Conservation (phyloP, 2,113 vertebrate genomes). For the Kobus ellipsiprymnus region DNA sequence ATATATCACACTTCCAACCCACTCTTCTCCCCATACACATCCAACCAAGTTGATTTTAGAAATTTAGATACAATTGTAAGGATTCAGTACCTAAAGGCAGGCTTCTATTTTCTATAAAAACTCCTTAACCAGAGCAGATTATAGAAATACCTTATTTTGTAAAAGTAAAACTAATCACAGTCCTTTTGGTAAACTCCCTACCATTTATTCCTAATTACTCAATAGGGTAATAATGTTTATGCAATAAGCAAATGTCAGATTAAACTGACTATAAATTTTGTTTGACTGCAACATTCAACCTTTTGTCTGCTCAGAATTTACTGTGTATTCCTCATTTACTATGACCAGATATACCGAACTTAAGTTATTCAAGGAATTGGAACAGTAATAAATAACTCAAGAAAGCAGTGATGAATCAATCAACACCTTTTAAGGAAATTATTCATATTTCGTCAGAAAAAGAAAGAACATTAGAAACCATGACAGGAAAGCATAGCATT, state of each 20-base stretch:
- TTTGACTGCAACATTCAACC: background rate
- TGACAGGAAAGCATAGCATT: background rate
- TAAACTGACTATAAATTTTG: background rate
- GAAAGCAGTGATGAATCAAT: background rate
- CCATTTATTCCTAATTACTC: background rate
- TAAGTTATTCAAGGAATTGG: background rate
- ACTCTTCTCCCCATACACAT: background rate
- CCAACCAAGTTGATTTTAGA: background rate
- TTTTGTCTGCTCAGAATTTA: background rate
- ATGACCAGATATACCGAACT: background rate
- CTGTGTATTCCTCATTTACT: background rate
- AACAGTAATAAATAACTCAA: background rate
- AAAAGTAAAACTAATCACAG: background rate
- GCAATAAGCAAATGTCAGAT: background rate
- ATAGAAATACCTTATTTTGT: background rate
- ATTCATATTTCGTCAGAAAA: background rate
- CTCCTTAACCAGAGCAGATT: background rate
- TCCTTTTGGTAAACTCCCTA: background rate
- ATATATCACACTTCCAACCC: background rate
- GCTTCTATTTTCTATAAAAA: background rate
- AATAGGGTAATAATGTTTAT: background rate
- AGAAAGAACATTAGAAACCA: background rate
- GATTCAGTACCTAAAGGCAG: background rate
- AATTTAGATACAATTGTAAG: background rate
- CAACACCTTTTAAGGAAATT: background rate